These are phyloP conservation scores for Clarias laeviceps DNA, from an alignment of 2,797 vertebrate genomes.

Conservation along the genomic window DNA sequence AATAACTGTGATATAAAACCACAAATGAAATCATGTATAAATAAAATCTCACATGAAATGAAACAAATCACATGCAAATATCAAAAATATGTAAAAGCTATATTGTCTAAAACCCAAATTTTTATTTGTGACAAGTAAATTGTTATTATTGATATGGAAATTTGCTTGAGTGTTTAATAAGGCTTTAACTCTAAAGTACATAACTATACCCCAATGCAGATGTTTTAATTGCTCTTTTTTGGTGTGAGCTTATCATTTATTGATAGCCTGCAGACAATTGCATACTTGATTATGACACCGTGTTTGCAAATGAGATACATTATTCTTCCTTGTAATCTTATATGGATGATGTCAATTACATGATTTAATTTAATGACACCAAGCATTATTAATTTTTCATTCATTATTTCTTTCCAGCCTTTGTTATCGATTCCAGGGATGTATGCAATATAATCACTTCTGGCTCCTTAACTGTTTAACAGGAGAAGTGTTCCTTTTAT, in stretches of 20 bases:
- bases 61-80: background rate
- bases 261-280: background rate
- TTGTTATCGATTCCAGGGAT: background rate
- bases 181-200: background rate
- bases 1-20: background rate
- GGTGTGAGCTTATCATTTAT: background rate
- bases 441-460: slow-evolving; percentile 2
- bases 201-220: background rate
- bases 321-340: background rate
- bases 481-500: background rate
- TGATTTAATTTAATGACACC: slow-evolving; percentile 21
- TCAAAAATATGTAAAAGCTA: background rate
- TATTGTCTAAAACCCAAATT: background rate
- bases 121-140: background rate
- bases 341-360: background rate
- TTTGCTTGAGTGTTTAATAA: background rate
- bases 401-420: background rate
- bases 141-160: background rate
- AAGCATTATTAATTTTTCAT: slow-evolving; percentile 6
- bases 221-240: background rate
- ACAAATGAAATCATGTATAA: background rate
- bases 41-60: background rate
- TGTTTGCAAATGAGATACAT: slow-evolving; percentile 6
- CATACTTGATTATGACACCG: background rate
- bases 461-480: background rate